Percentiles rank a stretch among this genome's conserved stretches.
Evolutionary conservation across 2,797 vertebrate species (phyloP).

Genomic region (Dallia pectoralis): DNA sequence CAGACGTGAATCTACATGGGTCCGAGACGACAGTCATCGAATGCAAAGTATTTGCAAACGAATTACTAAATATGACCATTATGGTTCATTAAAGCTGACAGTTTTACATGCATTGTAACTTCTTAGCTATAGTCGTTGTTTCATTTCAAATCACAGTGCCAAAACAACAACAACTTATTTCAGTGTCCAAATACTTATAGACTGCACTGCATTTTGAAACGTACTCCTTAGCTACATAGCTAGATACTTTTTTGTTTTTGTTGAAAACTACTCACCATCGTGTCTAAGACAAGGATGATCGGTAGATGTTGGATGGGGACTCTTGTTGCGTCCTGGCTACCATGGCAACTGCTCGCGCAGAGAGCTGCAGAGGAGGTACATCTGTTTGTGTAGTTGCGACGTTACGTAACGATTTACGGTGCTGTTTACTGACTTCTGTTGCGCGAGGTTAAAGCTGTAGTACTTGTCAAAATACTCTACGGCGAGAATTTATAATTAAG

Average conservation of each 20-base stretch:
- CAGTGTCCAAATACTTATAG: too few species aligned
- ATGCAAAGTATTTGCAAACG: too few species aligned
- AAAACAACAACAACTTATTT: too few species aligned
- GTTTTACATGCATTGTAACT: too few species aligned
- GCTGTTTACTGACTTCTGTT: constrained; percentile 7
- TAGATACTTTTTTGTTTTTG: not conserved
- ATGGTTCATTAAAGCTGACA: too few species aligned
- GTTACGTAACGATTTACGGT: constrained; percentile 34
- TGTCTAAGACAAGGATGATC: not conserved
- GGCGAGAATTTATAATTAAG: not conserved
- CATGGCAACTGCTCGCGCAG: constrained; percentile 44
- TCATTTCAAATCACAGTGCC: too few species aligned
- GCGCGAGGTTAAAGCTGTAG: constrained; percentile 6
- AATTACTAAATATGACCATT: too few species aligned
- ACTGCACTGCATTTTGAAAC: not conserved
- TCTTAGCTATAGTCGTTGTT: too few species aligned
- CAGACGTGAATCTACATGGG: too few species aligned
- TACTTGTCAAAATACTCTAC: not conserved
- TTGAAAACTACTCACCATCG: not conserved
- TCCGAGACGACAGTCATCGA: too few species aligned
- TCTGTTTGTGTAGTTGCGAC: constrained; percentile 56
- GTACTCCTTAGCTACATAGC: not conserved
- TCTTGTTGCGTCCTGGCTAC: constrained; percentile 42
- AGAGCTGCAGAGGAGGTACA: not conserved
- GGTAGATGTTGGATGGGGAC: too few species aligned